These are phyloP conservation scores for Drosophila burlai DNA, from an alignment of 1,140 invertebrate genomes.

Conservation along the genomic window DNA sequence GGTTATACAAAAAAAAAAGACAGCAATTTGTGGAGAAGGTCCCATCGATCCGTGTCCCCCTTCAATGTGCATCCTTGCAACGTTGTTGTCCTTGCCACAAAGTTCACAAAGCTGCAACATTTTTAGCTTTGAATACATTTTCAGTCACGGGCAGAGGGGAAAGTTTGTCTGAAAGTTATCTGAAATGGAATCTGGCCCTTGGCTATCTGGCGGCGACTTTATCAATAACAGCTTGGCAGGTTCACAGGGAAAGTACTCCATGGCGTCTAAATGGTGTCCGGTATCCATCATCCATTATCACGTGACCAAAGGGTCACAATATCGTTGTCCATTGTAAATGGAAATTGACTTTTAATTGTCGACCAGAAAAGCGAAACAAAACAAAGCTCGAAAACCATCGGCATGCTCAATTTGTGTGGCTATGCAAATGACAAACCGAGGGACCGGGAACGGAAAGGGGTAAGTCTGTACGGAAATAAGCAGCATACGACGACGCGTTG, in stretches of 20 bases:
- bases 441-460: conserved; percentile 9
- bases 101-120: conserved; percentile 38
- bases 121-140: conserved; percentile 12
- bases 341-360: conserved; percentile 77
- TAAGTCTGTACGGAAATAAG: conserved; percentile 32
- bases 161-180: conserved; percentile 31
- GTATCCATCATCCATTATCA: conserved; percentile 30
- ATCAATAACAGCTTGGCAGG: conserved; percentile 17
- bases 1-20: conserved; percentile 7
- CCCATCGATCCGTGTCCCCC: conserved; percentile 32
- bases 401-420: conserved; percentile 62
- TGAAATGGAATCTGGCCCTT: conserved; percentile 24
- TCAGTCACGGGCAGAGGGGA: background rate
- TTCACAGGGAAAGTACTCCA: conserved; percentile 10
- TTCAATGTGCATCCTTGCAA: conserved; percentile 27
- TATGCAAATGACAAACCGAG: conserved; percentile 66
- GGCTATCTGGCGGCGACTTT: conserved; percentile 16
- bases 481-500: conserved; percentile 63
- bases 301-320: conserved; percentile 36
- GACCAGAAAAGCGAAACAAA: conserved; percentile 27
- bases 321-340: conserved; percentile 60
- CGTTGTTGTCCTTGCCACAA: conserved; percentile 31
- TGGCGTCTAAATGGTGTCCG: background rate
- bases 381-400: conserved; percentile 49
- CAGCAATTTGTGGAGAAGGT: conserved; percentile 23